Conservation (phyloP, 2,113 vertebrate genomes). For the Eulemur macaco region DNA sequence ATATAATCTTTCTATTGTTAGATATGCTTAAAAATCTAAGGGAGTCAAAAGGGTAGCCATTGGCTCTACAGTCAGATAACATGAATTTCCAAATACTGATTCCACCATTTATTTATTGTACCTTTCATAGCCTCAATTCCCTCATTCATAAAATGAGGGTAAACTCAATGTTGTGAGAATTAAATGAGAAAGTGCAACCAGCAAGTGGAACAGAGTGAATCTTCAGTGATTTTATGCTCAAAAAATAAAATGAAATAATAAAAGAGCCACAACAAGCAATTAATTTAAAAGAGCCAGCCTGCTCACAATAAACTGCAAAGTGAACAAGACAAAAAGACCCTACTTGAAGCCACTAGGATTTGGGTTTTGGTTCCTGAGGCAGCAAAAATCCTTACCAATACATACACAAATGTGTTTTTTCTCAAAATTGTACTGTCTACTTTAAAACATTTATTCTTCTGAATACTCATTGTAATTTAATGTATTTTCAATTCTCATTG, state of each 20-base stretch:
- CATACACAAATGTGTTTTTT: background rate
- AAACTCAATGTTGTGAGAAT: background rate
- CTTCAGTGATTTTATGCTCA: background rate
- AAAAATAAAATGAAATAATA: background rate
- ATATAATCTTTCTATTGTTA: background rate
- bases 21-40: background rate
- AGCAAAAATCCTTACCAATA: background rate
- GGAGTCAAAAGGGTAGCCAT: background rate
- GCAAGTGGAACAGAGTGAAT: background rate
- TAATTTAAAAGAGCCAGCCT: background rate
- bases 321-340: background rate
- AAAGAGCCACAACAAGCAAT: background rate
- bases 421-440: background rate
- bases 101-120: background rate
- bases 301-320: background rate
- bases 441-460: background rate
- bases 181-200: background rate
- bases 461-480: background rate
- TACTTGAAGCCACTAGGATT: background rate
- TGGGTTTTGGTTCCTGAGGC: background rate
- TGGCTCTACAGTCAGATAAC: background rate
- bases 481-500: background rate
- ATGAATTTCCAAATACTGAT: background rate
- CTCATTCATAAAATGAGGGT: background rate
- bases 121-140: background rate